Evolutionary conservation across 2,888 invertebrate species (phyloP), one percentile per base, ranked within the genome.

Genomic region (Drosophila quinaria): DNA sequence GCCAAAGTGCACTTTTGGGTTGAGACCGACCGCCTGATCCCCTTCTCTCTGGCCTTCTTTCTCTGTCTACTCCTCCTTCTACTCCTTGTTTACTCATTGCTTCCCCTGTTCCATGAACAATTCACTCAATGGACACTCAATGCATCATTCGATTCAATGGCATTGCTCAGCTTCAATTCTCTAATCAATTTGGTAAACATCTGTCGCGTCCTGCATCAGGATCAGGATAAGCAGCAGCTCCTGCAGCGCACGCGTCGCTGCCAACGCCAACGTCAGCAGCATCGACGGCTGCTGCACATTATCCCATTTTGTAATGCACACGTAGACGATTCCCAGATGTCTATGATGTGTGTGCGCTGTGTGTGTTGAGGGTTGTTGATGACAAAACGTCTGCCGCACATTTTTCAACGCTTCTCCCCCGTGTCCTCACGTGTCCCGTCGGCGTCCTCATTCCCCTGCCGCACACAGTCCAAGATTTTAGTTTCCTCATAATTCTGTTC

Each of bases 101-200:
- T 19, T 39, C 17, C 25, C 13, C 15, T 13, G 15, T 5, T 17
- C 17, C 33, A 29, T 11, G 35, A 6, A 50, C 50, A 33, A 37
- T 33, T 35, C 46, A 25, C n/a, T 29, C n/a, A 56, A 62, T 33
- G 67, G 64, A 42, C 78, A 62, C 66, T 76, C 67, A 75, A 82
- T 74, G 68, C 70, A 66, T 67, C 65, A 60, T 60, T 62, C 65
- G 60, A 72, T 70, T 75, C 84, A 70, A 73, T 65, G 35, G 77
- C 49, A 69, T 68, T 42, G 71, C 59, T 68, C 70, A 56, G 72
- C 62, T 25, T 70, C 78, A 67, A 77, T 80, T 73, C 79, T 82
- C 77, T 87, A 89, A 87, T 87, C 89, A 87, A 87, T 85, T 87
- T 80, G 77, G 82, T 77, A 85, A 87, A 87, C 87, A 87, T 87